A percentile compares a stretch with the other conserved stretches of the same genome.
These are phyloP conservation scores for Ditula angustiorana DNA, from an alignment of 2,888 invertebrate species.

Conservation along the genomic window DNA sequence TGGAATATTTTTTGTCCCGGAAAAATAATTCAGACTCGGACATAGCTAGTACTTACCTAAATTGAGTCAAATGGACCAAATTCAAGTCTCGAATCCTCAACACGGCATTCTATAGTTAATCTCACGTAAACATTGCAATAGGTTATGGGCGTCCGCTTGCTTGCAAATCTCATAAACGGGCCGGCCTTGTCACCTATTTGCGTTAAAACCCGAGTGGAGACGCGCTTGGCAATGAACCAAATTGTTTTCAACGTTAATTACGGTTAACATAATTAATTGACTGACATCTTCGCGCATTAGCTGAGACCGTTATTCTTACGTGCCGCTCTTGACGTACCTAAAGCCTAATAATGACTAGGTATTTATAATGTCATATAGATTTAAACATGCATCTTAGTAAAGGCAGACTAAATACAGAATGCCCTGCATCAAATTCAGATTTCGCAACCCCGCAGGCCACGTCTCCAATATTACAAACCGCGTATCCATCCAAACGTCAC, in stretches of 20 bases:
- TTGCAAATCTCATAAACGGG: conserved; percentile 44
- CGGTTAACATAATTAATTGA: conserved; percentile 38
- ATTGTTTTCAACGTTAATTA: conserved; percentile 43
- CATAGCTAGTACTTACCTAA: too few relatives aligned
- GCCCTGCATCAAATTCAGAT: too few relatives aligned
- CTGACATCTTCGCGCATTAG: conserved; percentile 24
- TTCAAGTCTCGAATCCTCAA: background rate
- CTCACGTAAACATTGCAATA: background rate
- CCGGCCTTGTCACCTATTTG: conserved; percentile 56
- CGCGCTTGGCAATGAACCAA: conserved; percentile 52
- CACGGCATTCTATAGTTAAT: background rate
- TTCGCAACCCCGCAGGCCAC: too few relatives aligned
- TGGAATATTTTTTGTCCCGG: too few relatives aligned
- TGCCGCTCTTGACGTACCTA: background rate
- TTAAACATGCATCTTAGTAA: background rate
- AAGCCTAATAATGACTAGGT: background rate
- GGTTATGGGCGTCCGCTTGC: conserved; percentile 9
- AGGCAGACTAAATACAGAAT: background rate
- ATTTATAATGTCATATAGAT: background rate
- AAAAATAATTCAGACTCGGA: too few relatives aligned
- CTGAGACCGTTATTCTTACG: conserved; percentile 19
- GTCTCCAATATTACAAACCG: too few relatives aligned
- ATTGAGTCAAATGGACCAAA: conserved; percentile 9
- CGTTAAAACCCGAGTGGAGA: conserved; percentile 44
- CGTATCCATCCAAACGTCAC: too few relatives aligned